These are phyloP conservation scores for Mnemiopsis leidyi DNA, from an alignment of 37 sponge, comb jelly and placozoan genomes.

Conservation along the genomic window DNA sequence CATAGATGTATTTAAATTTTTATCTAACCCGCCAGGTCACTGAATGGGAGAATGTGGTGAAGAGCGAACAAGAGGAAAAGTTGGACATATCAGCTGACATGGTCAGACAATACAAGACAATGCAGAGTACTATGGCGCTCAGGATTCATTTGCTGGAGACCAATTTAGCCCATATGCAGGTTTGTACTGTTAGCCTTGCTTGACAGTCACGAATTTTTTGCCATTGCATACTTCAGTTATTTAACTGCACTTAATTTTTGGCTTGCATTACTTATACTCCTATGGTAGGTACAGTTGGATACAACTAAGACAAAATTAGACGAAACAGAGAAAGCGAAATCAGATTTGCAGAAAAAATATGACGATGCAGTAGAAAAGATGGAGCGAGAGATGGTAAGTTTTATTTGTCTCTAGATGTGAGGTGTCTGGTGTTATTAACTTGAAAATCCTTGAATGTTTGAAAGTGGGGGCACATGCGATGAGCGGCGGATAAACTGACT, in stretches of 20 bases:
- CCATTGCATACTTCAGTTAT: not conserved
- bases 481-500: no score
- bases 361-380: conserved; percentile 27
- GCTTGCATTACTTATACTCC: no score
- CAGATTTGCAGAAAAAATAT: conserved; percentile 36
- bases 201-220: no score
- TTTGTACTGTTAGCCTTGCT: no score
- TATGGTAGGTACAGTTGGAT: conserved; percentile 44
- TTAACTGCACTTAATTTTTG: not conserved
- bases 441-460: no score
- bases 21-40: no score
- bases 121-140: conserved; percentile 53
- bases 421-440: no score
- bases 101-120: conserved; percentile 54
- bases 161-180: conserved; percentile 19
- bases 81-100: conserved; percentile 47
- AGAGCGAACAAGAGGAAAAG: conserved; percentile 14
- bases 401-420: no score
- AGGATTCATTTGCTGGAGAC: conserved; percentile 32
- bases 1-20: no score
- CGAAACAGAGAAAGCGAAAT: not conserved
- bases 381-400: conserved; percentile 35
- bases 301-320: conserved; percentile 17
- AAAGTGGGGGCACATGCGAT: no score
- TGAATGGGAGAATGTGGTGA: conserved; percentile 32